Evolutionary conservation across 2,113 vertebrate species (phyloP), one percentile per base, ranked within the genome.

Genomic region (Lamprotornis superbus): DNA sequence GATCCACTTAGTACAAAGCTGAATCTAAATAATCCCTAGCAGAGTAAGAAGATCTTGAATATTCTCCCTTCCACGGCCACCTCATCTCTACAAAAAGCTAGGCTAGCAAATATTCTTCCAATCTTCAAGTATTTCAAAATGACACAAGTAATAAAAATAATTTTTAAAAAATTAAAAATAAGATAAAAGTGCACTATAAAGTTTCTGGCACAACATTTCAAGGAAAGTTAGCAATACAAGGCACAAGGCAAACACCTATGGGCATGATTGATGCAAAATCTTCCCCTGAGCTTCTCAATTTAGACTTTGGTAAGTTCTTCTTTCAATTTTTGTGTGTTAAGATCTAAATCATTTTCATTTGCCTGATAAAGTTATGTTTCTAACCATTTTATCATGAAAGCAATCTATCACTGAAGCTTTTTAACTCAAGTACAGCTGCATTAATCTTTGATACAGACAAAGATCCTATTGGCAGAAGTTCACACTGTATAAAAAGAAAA

Each of bases 81-180:
- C 18, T 61, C 12, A 49, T 17, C n/a, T 49, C 77, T 39, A 73
- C 67, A 76, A 61, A 55, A 75, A 79, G 7, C 9, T 25, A 61
- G 50, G 22, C 18, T 55, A 31, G 11, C 21, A 92, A 52, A 46
- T 56, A 39, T 4, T 52, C 12, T 83, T 79, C 44, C 13, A 31
- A 56, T 40, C 12, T 71, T 50, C 23, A 50, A 63, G 59, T 42
- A 65, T 25, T 47, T 76, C 46, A 22, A 27, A 77, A 35, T 6
- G 55, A 11, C 1, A 37, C 23, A 83, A 64, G 7, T 1, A 27
- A 50, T 21, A 19, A 61, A 50, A 61, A 40, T 12, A 8, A 18
- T 37, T 15, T 11, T 11, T 8, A 18, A 27, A n/a, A 39, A 18
- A 5, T 25, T n/a, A 3, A 10, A 25, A 44, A 7, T 1, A 12